Evolutionary conservation across 1,140 invertebrate genomes (phyloP).

Genomic region (Tachypleus tridentatus): DNA sequence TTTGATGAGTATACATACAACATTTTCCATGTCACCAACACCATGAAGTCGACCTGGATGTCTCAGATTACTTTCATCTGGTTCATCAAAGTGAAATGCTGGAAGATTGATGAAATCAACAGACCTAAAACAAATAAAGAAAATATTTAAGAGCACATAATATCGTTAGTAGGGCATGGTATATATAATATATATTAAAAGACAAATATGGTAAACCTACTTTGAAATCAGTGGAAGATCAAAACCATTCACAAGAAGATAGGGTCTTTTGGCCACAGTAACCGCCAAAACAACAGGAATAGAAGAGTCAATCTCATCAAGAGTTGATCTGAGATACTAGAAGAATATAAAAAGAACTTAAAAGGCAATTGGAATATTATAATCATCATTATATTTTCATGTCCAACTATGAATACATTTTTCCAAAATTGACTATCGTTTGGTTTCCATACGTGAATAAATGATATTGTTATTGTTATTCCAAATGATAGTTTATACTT

Average conservation of each 20-base stretch:
- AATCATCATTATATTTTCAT: too few relatives aligned
- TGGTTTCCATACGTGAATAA: too few relatives aligned
- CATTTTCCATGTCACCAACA: conserved; percentile 19
- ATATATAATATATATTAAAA: neutral
- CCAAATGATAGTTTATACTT: too few relatives aligned
- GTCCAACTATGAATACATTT: too few relatives aligned
- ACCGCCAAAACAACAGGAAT: neutral
- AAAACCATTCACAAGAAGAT: neutral
- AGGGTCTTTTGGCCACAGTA: neutral
- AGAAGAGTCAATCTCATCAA: too few relatives aligned
- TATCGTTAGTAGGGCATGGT: neutral
- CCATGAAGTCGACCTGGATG: conserved; percentile 20
- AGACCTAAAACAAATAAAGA: conserved; percentile 1
- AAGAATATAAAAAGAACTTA: too few relatives aligned
- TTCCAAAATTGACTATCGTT: too few relatives aligned
- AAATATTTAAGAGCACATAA: neutral
- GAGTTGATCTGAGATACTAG: too few relatives aligned
- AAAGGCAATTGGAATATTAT: too few relatives aligned
- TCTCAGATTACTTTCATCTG: conserved; percentile 4
- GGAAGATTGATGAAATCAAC: conserved; percentile 19
- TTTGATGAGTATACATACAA: conserved; percentile 7
- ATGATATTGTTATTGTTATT: too few relatives aligned
- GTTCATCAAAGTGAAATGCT: conserved; percentile 18
- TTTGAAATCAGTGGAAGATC: neutral
- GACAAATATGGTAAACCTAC: neutral